Evolutionary conservation across 2,797 vertebrate genomes (phyloP).

Genomic region (Mareca penelope): DNA sequence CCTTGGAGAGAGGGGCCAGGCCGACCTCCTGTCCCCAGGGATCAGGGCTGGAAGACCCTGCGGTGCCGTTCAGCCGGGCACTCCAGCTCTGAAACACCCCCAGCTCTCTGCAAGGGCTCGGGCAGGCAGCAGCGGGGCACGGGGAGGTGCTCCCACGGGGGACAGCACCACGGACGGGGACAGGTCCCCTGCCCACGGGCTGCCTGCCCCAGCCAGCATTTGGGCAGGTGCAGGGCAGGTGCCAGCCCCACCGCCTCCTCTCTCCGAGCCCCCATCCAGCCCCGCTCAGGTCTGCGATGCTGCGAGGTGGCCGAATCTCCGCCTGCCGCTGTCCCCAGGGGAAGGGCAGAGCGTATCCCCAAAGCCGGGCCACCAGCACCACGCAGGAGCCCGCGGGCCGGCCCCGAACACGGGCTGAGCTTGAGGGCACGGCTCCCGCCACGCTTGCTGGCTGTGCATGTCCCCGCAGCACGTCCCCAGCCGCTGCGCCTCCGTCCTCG

Average conservation of each 20-base stretch:
- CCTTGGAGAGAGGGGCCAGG: background rate
- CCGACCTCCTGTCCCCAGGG: background rate
- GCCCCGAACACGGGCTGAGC: accelerated
- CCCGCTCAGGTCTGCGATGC: accelerated
- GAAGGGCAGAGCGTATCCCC: background rate
- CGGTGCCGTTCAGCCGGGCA: background rate
- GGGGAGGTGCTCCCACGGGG: background rate
- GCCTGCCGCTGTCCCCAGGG: background rate
- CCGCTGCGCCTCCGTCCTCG: background rate
- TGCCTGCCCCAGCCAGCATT: background rate
- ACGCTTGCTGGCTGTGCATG: accelerated
- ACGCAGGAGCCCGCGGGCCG: background rate
- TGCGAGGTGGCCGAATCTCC: background rate
- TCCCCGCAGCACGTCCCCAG: background rate
- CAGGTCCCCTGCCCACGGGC: accelerated
- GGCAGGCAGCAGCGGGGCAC: background rate
- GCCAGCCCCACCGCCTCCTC: background rate
- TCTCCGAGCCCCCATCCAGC: accelerated
- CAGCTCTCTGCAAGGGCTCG: background rate
- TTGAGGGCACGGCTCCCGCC: background rate
- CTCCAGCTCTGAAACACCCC: background rate
- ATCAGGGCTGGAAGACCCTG: background rate
- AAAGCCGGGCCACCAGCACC: accelerated
- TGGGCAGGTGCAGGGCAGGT: background rate
- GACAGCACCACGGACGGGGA: accelerated